phyloP scores from a whole-genome alignment of 64 coral and sea anemone genomes.

The Porites lutea region DNA sequence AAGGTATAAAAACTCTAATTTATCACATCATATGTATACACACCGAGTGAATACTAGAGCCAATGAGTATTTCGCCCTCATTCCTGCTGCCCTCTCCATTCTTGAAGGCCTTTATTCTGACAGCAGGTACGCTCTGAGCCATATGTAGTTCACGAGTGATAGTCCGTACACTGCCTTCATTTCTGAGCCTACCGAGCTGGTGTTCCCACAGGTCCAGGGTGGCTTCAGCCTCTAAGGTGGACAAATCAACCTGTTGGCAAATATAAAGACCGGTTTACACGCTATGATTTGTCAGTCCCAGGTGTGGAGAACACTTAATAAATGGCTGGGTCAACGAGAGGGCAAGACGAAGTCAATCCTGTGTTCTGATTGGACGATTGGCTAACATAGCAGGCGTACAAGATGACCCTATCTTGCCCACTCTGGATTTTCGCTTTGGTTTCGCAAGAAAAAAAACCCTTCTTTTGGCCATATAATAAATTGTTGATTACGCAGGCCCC shows the following conservation, averaged over 20 bases:
- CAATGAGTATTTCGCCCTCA: slow-evolving; percentile 79
- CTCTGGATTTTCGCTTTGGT: too few species aligned
- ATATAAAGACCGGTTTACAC: neutral
- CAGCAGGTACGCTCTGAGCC: slow-evolving; percentile 81
- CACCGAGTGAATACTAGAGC: slow-evolving; percentile 90
- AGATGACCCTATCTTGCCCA: too few species aligned
- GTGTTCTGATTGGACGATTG: too few species aligned
- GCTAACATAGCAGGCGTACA: too few species aligned
- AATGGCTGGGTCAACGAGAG: too few species aligned
- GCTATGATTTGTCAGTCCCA: too few species aligned
- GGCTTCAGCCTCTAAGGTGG: slow-evolving; percentile 91
- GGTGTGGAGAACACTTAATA: too few species aligned
- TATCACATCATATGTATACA: neutral
- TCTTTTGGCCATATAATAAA: too few species aligned
- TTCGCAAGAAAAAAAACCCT: too few species aligned
- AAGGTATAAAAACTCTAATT: neutral
- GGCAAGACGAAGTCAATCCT: too few species aligned
- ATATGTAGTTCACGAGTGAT: slow-evolving; percentile 87
- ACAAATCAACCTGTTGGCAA: slow-evolving; percentile 78
- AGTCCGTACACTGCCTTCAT: slow-evolving; percentile 78
- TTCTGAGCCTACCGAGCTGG: slow-evolving; percentile 85
- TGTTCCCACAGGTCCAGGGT: slow-evolving; percentile 95
- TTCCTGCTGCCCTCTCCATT: slow-evolving; percentile 87
- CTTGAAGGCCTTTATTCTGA: slow-evolving; percentile 88
- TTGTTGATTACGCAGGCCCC: too few species aligned